Evolutionary conservation across 2,888 invertebrate species (phyloP).

Genomic region (Buathra laborator): DNA sequence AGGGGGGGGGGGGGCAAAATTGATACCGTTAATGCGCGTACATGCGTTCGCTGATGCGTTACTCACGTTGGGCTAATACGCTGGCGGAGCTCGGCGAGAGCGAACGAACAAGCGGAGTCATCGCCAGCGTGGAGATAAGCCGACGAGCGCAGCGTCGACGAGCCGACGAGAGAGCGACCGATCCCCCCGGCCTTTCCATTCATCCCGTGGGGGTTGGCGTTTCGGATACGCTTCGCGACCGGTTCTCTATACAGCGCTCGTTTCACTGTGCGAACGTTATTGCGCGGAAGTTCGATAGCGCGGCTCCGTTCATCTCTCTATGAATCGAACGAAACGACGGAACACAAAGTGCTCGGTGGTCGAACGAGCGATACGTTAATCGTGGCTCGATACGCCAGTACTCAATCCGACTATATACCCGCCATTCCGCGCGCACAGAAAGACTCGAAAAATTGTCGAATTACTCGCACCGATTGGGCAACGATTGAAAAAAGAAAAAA

Average conservation of each 20-base stretch:
- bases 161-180: constrained; percentile 12
- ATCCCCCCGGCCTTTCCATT: constrained; percentile 36
- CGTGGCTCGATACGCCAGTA: constrained; percentile 17
- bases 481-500: not conserved
- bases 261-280: constrained; percentile 69
- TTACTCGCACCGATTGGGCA: not conserved
- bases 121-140: constrained; percentile 59
- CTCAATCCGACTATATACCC: constrained; percentile 18
- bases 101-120: constrained; percentile 53
- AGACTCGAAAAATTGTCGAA: constrained; percentile 2
- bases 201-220: not conserved
- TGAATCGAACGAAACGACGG: constrained; percentile 50
- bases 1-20: not conserved
- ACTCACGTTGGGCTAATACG: constrained; percentile 33
- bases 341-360: constrained; percentile 30
- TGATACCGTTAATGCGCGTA: constrained; percentile 8
- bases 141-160: constrained; percentile 55
- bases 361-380: constrained; percentile 48
- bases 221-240: constrained; percentile 14
- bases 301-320: constrained; percentile 52
- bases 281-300: constrained; percentile 75
- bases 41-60: constrained; percentile 32
- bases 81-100: constrained; percentile 12
- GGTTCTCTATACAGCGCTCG: constrained; percentile 10
- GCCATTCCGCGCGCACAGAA: not conserved